These are phyloP conservation scores for Erynnis tages DNA, from an alignment of 2,888 invertebrate species.

Conservation along the genomic window DNA sequence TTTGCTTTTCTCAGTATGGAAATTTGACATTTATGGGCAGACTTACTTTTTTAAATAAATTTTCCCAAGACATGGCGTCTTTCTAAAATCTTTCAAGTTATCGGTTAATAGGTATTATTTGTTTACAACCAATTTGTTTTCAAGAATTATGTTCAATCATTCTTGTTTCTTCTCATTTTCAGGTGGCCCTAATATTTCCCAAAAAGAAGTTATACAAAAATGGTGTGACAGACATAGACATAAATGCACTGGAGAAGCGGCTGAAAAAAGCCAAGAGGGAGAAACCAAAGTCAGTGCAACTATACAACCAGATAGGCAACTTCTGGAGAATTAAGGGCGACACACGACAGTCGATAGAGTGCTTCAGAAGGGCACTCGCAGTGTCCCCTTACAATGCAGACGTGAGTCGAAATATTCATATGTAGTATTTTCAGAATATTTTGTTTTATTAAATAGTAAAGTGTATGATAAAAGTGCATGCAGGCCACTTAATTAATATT, in stretches of 20 bases:
- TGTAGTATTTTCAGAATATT: too few relatives aligned
- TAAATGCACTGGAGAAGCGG: constrained; percentile 87
- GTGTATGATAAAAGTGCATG: too few relatives aligned
- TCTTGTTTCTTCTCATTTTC: constrained; percentile 22
- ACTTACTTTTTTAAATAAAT: too few relatives aligned
- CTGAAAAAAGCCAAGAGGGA: constrained; percentile 90
- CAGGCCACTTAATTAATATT: too few relatives aligned
- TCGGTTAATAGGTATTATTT: not conserved
- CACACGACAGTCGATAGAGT: constrained; percentile 92
- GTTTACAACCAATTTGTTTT: not conserved
- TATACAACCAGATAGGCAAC: constrained; percentile 95
- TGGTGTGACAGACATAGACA: constrained; percentile 86
- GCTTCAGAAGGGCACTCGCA: constrained; percentile 91
- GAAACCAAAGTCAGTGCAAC: constrained; percentile 91
- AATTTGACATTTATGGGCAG: too few relatives aligned
- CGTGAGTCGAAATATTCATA: constrained; percentile 51
- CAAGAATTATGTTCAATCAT: not conserved
- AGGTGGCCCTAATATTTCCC: constrained; percentile 88
- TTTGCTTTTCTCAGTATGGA: too few relatives aligned
- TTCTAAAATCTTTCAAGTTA: too few relatives aligned
- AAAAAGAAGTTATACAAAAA: constrained; percentile 83
- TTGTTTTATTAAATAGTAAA: too few relatives aligned
- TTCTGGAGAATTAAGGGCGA: constrained; percentile 95
- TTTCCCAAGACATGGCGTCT: too few relatives aligned
- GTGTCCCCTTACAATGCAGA: constrained; percentile 94